Evolutionary conservation across 2,113 vertebrate species (phyloP), one percentile per base, ranked within the genome.

Genomic region (Romanogobio albipinnatus): DNA sequence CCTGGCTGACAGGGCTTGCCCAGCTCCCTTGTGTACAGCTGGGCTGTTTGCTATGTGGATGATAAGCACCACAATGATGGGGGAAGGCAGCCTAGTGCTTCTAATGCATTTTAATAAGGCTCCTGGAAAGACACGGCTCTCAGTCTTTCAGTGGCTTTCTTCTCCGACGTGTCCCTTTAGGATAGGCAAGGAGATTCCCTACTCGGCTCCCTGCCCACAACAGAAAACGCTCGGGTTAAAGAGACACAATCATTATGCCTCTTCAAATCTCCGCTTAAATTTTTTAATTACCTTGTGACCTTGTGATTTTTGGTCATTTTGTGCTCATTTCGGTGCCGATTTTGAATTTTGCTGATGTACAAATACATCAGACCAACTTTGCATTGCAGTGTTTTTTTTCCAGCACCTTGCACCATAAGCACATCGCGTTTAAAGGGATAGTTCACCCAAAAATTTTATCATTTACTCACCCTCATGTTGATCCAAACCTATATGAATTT

Each of bases 91-190:
- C 76, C 85, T 88, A 86, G 75, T 83, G 87, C 86, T 86, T 86
- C 87, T 88, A 87, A 88, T 92, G 92, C 89, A 89, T 93, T 90
- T 93, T 91, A 93, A 94, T 93, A 88, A 90, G 88, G 90, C 88
- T 90, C 86, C 87, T 87, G 88, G 87, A 91, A 90, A 93, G 87
- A 85, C 77, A 64, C 79, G 82, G 87, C 87, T 86, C 81, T 84
- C 85, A 84, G 85, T 84, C 74, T 81, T 70, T 61, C 62, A 29
- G 71, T 76, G 71, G 62, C 84, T 76, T 83, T 49, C 84, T 39
- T 59, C 53, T 58, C 84, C 76, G 64, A 80, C 22, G 29, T n/a
- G 47, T 78, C 79, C 81, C 82, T 74, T 81, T 77, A 33, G 78
- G 68, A 79, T 59, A 13, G 86, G 64, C 62, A 64, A 53, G 17